phyloP scores from a whole-genome alignment of 1,140 invertebrate species.

The Microplitis demolitor region DNA sequence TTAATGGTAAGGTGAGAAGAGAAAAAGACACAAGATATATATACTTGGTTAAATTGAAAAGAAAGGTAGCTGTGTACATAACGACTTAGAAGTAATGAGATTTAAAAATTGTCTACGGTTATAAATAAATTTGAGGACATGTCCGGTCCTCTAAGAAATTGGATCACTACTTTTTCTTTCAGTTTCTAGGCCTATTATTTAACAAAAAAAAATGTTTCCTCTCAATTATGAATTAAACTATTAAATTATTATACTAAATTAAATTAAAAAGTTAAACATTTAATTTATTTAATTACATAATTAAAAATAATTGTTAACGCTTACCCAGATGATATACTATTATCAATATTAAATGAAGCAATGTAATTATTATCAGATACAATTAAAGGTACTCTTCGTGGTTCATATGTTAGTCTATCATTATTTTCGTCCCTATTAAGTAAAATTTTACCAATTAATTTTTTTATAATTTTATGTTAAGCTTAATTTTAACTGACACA shows the following conservation, averaged over 20 bases:
- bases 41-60: too few species aligned
- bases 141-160: not conserved
- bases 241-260: too few species aligned
- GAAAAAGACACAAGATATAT: too few species aligned
- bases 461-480: not conserved
- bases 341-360: conserved; percentile 1
- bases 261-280: too few species aligned
- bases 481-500: not conserved
- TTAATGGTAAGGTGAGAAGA: too few species aligned
- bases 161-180: not conserved
- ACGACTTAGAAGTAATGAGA: not conserved
- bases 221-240: too few species aligned
- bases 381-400: conserved; percentile 11
- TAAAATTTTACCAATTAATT: too few species aligned
- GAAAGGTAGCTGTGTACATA: too few species aligned
- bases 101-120: not conserved
- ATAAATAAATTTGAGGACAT: not conserved
- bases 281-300: too few species aligned
- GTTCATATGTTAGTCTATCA: not conserved
- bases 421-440: not conserved
- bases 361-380: not conserved
- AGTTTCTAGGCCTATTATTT: too few species aligned
- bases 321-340: conserved; percentile 13
- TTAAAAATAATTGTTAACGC: not conserved
- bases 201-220: too few species aligned